Evolutionary conservation across 64 coral and sea anemone species (phyloP).

Genomic region (Stichodactyla mertensii): DNA sequence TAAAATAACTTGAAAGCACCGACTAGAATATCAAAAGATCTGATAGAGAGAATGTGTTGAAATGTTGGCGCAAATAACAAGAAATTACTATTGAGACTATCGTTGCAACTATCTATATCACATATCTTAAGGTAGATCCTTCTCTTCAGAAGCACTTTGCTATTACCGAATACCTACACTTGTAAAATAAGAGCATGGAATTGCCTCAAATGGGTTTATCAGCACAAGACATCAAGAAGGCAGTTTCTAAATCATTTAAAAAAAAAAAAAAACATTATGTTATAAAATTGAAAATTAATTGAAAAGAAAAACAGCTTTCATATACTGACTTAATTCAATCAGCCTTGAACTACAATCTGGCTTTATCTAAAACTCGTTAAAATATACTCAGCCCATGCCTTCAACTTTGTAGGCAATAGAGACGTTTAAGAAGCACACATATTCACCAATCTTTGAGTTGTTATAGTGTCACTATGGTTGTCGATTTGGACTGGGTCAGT

Average conservation of each 20-base stretch:
- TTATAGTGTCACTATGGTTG: no score
- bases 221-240: neutral
- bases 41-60: no score
- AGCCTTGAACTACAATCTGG: neutral
- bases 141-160: neutral
- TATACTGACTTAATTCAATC: neutral
- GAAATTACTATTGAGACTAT: no score
- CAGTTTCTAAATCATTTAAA: neutral
- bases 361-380: neutral
- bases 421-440: no score
- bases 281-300: conserved; percentile 4
- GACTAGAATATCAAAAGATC: no score
- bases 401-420: neutral
- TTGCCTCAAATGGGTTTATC: neutral
- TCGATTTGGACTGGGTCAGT: no score
- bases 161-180: neutral
- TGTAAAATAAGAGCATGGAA: neutral
- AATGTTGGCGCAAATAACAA: no score
- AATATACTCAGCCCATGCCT: neutral
- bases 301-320: neutral
- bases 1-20: no score
- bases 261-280: conserved; percentile 9
- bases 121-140: neutral
- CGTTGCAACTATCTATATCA: neutral
- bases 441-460: no score